Conservation (phyloP, 2,797 vertebrate genomes). For the Oreochromis mossambicus region DNA sequence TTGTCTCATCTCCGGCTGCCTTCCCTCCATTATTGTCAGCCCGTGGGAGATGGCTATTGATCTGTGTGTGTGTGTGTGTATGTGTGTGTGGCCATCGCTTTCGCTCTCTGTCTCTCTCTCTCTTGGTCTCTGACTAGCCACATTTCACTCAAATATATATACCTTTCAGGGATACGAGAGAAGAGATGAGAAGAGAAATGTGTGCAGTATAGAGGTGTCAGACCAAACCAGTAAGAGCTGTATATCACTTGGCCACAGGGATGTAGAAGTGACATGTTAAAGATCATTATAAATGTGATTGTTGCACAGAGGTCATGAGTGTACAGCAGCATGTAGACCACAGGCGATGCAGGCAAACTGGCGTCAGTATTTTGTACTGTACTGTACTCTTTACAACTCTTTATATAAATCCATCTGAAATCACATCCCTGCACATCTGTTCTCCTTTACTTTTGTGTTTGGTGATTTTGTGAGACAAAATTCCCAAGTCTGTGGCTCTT, state of each 20-base stretch:
- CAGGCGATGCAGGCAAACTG: neutral
- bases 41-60: conserved; percentile 48
- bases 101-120: neutral
- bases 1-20: conserved; percentile 36
- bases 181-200: neutral
- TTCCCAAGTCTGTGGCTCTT: neutral
- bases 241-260: conserved; percentile 1
- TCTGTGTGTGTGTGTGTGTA: neutral
- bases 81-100: neutral
- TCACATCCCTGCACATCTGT: neutral
- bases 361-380: neutral
- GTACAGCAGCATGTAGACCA: neutral
- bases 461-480: neutral
- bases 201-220: neutral
- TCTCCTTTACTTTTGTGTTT: neutral
- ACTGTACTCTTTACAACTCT: neutral
- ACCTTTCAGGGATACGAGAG: neutral
- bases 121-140: neutral
- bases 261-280: neutral
- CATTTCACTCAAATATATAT: neutral
- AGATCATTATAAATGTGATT: neutral
- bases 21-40: conserved; percentile 57
- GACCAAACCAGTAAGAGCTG: neutral
- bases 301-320: neutral
- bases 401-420: neutral